Evolutionary conservation across 2,113 vertebrate species (phyloP).

Genomic region (Hypanus sabinus): DNA sequence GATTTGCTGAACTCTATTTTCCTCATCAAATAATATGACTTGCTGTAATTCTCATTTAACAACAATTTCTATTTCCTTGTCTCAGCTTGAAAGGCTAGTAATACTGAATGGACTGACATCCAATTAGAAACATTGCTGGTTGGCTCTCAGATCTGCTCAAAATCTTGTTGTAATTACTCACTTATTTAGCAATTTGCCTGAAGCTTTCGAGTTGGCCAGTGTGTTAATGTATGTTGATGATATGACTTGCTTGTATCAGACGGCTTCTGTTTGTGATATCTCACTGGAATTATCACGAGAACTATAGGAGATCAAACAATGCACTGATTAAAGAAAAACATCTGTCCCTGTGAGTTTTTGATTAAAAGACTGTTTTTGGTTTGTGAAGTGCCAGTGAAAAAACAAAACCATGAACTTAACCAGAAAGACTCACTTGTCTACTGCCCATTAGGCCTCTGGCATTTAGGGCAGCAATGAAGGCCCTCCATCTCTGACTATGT

Average conservation of each 20-base stretch:
- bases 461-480: too few species aligned
- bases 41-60: neutral
- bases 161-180: slow-evolving; percentile 19
- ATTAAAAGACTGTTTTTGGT: neutral
- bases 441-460: too few species aligned
- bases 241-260: neutral
- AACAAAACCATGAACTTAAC: neutral
- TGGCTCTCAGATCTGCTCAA: neutral
- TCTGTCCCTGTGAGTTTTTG: neutral
- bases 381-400: neutral
- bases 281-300: slow-evolving; percentile 30
- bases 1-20: neutral
- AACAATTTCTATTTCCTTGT: neutral
- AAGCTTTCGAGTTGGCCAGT: slow-evolving; percentile 17
- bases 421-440: too few species aligned
- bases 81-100: neutral
- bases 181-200: slow-evolving; percentile 1
- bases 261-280: slow-evolving; percentile 20
- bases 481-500: too few species aligned
- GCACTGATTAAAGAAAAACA: neutral
- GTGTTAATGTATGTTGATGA: slow-evolving; percentile 20
- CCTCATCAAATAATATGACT: neutral
- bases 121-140: slow-evolving; percentile 8
- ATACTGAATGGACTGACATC: neutral
- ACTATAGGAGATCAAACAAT: slow-evolving; percentile 15